Evolutionary conservation across 2,113 vertebrate genomes (phyloP), one percentile per base, ranked within the genome.

Genomic region (Neodon shergylaensis): DNA sequence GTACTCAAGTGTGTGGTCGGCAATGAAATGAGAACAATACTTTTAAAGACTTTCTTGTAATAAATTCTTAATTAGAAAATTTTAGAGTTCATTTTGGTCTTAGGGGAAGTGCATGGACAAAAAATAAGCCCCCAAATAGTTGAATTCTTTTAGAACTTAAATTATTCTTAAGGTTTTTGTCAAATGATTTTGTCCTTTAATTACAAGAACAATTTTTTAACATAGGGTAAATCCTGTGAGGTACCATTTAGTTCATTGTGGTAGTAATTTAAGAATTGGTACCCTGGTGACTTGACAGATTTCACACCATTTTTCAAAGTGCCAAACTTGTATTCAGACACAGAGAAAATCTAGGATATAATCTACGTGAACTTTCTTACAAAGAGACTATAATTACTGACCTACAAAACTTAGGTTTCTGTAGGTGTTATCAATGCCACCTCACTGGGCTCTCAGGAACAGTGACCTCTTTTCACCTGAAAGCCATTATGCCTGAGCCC

Each of bases 11-110:
- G n/a, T 73, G 0, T 86, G 1, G 76, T 85, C 11, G 0, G 36
- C 26, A 21, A 86, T 66, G n/a, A 73, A 96, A 91, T 10, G 17
- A 91, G 72, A 95, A 94, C 81, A 96, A 97, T 78, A 68, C 72
- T 74, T 94, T 94, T 65, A 70, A 47, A 83, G 54, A 94, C 88
- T 88, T 94, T 73, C 68, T 95, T 74, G 94, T 61, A 90, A 85
- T 94, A 76, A 85, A 82, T 73, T 94, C 52, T 83, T 97, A 96
- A 96, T 95, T 96, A 97, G 88, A 96, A 94, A 89, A 88, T 95
- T 94, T 97, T 70, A 83, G 91, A 82, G 61, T 96, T 94, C 91
- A 94, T 7, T 39, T 90, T 83, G n/a, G 58, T 88, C 66, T 49
- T 86, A 68, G 82, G 47, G 42, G 22, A 85, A 86, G 63, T 83